phyloP scores from a whole-genome alignment of 2,113 vertebrate genomes.

The Siniperca chuatsi region DNA sequence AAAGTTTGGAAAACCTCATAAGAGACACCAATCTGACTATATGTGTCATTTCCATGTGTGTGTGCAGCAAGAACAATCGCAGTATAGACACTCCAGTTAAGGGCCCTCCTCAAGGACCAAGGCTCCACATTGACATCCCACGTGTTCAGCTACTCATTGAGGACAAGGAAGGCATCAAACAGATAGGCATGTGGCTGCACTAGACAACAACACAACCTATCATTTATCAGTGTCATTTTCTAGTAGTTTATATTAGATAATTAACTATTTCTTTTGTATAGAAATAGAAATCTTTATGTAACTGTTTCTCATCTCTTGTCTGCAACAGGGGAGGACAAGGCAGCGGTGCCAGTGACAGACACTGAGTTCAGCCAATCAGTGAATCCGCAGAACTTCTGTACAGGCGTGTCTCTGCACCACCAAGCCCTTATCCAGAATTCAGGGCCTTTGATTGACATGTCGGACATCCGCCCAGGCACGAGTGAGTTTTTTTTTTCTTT shows the following conservation, averaged over 20 bases:
- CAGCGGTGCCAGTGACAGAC: conserved; percentile 94
- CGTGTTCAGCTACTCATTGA: conserved; percentile 98
- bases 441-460: conserved; percentile 98
- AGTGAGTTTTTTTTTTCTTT: conserved; percentile 84
- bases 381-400: conserved; percentile 98
- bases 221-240: not conserved
- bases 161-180: conserved; percentile 99
- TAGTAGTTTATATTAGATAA: not conserved
- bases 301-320: not conserved
- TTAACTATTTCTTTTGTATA: not conserved
- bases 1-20: not conserved
- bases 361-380: conserved; percentile 98
- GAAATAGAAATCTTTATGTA: not conserved
- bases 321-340: conserved; percentile 94
- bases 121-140: conserved; percentile 98
- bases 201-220: not conserved
- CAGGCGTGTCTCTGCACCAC: conserved; percentile 95
- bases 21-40: not conserved
- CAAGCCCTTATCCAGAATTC: conserved; percentile 97
- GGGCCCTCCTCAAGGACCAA: conserved; percentile 94
- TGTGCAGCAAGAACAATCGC: conserved; percentile 96
- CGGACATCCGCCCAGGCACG: conserved; percentile 96
- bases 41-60: conserved; percentile 42
- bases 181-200: conserved; percentile 88
- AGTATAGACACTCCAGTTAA: conserved; percentile 99